These are phyloP conservation scores for Drosophila helvetica DNA, from an alignment of 2,888 invertebrate species.

Conservation along the genomic window DNA sequence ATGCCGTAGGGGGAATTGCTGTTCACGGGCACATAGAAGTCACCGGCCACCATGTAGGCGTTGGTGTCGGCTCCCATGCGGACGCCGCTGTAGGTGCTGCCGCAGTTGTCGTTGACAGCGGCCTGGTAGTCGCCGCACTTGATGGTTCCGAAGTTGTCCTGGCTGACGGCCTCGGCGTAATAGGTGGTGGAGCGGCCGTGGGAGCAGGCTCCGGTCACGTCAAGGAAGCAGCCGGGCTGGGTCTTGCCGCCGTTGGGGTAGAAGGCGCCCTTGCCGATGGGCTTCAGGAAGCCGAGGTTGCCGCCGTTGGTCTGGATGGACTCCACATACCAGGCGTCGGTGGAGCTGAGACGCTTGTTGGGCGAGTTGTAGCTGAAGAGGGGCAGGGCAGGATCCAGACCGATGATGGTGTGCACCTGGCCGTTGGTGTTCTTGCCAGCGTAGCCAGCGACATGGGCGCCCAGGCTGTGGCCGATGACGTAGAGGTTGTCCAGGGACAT, in stretches of 20 bases:
- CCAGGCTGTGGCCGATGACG: slow-evolving; percentile 86
- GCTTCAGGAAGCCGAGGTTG: slow-evolving; percentile 78
- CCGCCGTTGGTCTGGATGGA: slow-evolving; percentile 82
- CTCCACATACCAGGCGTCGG: slow-evolving; percentile 75
- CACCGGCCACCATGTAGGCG: slow-evolving; percentile 76
- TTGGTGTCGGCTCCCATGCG: slow-evolving; percentile 80
- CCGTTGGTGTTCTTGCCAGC: slow-evolving; percentile 86
- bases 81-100: slow-evolving; percentile 64
- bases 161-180: slow-evolving; percentile 83
- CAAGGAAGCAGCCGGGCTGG: slow-evolving; percentile 85
- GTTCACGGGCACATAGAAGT: slow-evolving; percentile 81
- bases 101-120: slow-evolving; percentile 70
- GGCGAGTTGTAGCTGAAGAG: slow-evolving; percentile 76
- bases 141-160: slow-evolving; percentile 76
- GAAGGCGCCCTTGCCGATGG: slow-evolving; percentile 84
- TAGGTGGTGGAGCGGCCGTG: slow-evolving; percentile 84
- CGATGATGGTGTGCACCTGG: slow-evolving; percentile 86
- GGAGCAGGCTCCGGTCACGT: slow-evolving; percentile 83
- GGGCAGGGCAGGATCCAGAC: slow-evolving; percentile 82
- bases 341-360: slow-evolving; percentile 55
- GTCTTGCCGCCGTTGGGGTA: slow-evolving; percentile 85
- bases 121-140: slow-evolving; percentile 70
- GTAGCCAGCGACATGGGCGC: slow-evolving; percentile 87
- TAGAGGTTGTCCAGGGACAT: slow-evolving; percentile 84
- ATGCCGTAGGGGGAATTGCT: slow-evolving; percentile 78